Percentiles rank a stretch among this genome's conserved stretches.
phyloP scores from a whole-genome alignment of 2,797 vertebrate species.

The Gobionotothen gibberifrons region DNA sequence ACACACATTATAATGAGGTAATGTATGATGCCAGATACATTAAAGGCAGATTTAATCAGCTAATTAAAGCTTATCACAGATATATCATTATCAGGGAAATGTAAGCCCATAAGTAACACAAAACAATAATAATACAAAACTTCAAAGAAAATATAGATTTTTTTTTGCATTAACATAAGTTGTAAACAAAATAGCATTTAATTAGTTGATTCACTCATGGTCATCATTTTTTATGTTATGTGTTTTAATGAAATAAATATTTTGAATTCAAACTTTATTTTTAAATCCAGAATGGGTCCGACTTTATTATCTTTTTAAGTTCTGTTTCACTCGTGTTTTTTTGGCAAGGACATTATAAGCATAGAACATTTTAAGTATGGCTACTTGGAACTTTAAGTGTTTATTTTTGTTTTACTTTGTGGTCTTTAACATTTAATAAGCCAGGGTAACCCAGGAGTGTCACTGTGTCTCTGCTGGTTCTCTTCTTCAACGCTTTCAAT shows the following conservation, averaged over 20 bases:
- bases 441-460: conserved; percentile 26
- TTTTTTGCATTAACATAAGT: not conserved
- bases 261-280: not conserved
- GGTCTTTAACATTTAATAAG: conserved; percentile 36
- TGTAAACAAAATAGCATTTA: not conserved
- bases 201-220: too few relatives aligned
- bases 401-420: conserved; percentile 21
- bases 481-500: conserved; percentile 20
- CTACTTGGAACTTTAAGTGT: conserved; percentile 16
- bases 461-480: conserved; percentile 24
- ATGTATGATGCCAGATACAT: not conserved
- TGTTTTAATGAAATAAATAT: not conserved
- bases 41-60: not conserved
- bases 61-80: not conserved
- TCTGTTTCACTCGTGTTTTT: not conserved
- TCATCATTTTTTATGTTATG: not conserved
- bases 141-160: not conserved
- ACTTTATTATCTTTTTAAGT: too few relatives aligned
- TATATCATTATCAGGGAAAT: not conserved
- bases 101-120: not conserved
- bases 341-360: not conserved
- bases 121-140: not conserved
- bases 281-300: too few relatives aligned
- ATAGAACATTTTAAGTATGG: conserved; percentile 17
- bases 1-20: not conserved